Base-by-base conservation (phyloP, 2,113 vertebrate genomes). In the Glaucidium brasilianum region DNA sequence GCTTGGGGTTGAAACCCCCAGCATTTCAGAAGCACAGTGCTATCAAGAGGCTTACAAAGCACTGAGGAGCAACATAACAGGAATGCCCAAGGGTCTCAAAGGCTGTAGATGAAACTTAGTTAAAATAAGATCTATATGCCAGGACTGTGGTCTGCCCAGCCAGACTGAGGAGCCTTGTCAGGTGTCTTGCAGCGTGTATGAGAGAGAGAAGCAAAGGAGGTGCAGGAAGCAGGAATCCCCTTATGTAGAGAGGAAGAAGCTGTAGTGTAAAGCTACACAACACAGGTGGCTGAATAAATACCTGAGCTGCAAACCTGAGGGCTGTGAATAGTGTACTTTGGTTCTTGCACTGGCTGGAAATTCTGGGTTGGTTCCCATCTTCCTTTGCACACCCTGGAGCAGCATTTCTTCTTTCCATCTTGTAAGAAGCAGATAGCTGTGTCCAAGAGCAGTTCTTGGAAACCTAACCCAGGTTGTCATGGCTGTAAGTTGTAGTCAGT, bases 131-230 rank as follows among this genome's bases (percentile, higher is more conserved):
- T 71, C 41, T 39, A 0, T 27, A 4, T 69, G 63, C 67, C 67
- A 39, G 29, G 41, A 4, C 41, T 72, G 15, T 2, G 1, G 3
- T 60, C 52, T 75, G 41, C 56, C 25, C 0, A 0, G 10, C 17
- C 60, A 68, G 58, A 8, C 30, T 58, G 47, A 53, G 64, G 20
- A 74, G 39, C n/a, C 26, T 17, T 2, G 3, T 6, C 25, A 6
- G 21, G 47, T 30, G 2, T 47, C n/a, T 59, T 52, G 22, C 4
- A 0, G 3, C 5, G 19, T 8, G 8, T 34, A 0, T 2, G 14
- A 12, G 23, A 21, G 32, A 47, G 50, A 18, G 60, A n/a, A 29
- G 34, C 10, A 5, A 6, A 55, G 59, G 37, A 56, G 11, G n/a
- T 35, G 20, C 10, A 25, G 59, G 30, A 43, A 34, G 39, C 21